Evolutionary conservation across 2,797 vertebrate species (phyloP).

Genomic region (Pantherophis vulpinus): DNA sequence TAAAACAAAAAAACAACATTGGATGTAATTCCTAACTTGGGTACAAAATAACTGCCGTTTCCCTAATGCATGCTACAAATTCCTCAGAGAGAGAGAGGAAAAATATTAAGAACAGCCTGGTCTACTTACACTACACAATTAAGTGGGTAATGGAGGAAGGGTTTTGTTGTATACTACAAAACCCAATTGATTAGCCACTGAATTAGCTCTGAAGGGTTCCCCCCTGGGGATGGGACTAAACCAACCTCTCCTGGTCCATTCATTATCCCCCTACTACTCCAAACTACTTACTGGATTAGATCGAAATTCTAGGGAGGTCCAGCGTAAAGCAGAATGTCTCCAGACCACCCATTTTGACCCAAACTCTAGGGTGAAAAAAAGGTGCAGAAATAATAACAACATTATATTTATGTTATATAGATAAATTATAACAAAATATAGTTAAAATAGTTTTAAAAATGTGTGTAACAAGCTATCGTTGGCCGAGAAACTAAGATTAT

Average conservation of each 20-base stretch:
- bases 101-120: slow-evolving; percentile 46
- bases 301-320: not conserved
- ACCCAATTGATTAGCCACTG: not conserved
- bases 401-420: not conserved
- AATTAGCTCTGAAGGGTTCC: not conserved
- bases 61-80: slow-evolving; percentile 46
- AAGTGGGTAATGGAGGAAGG: not conserved
- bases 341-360: not conserved
- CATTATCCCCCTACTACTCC: not conserved
- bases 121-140: not conserved
- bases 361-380: not conserved
- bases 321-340: not conserved
- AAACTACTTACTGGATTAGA: not conserved
- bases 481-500: not conserved
- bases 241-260: not conserved
- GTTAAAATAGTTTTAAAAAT: not conserved
- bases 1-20: slow-evolving; percentile 39
- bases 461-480: not conserved
- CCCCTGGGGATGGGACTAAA: not conserved
- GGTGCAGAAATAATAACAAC: not conserved
- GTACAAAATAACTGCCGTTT: slow-evolving; percentile 57
- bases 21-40: slow-evolving; percentile 57
- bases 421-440: not conserved
- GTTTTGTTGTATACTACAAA: not conserved
- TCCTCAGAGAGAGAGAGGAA: slow-evolving; percentile 45